Evolutionary conservation across 1,140 invertebrate genomes (phyloP), one percentile per base, ranked within the genome.

Genomic region (Archivesica marissinica): DNA sequence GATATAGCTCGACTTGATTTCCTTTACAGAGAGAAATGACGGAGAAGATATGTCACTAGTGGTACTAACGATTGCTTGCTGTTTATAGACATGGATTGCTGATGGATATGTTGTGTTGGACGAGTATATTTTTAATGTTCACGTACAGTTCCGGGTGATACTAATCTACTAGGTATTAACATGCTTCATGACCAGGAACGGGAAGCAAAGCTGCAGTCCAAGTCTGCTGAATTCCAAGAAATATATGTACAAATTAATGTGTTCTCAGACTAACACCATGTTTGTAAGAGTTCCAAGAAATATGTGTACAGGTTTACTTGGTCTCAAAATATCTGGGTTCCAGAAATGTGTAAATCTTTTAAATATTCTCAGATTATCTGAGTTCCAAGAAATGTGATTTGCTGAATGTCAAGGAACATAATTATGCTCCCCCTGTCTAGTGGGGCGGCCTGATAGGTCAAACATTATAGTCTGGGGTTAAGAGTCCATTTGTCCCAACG

Each of bases 11-110:
- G n/a, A n/a, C n/a, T n/a, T n/a, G n/a, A n/a, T 85, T 85, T 75
- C 39, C 41, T 81, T 89, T 89, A 39, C 88, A 91, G 91, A 88
- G 81, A 79, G 91, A 91, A 41, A 91, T 91, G 91, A 90, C 91
- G 1, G 89, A 91, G 68, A 88, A 86, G 76, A 91, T 91, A 35
- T 91, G 90, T 80, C 88, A 89, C 77, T 88, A 81, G 74, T 41
- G 64, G 17, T 28, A 25, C 11, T 11, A 59, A 9, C 2, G 23
- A n/a, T 59, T 59, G n/a, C n/a, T 59, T 9, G 11, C 33, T 3
- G 9, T 59, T 30, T 59, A 28, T 30, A 11, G 9, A 54, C 56
- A 28, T 59, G 56, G 23, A 23, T 59, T 59, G 2, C 33, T 59
- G 56, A 30, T 59, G 56, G 33, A 2, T 30, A 11, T 25, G 7